A percentile compares a stretch with the other conserved stretches of the same genome.
Conservation (phyloP, 2,888 invertebrate genomes). For the Ormyrus nitidulus region DNA sequence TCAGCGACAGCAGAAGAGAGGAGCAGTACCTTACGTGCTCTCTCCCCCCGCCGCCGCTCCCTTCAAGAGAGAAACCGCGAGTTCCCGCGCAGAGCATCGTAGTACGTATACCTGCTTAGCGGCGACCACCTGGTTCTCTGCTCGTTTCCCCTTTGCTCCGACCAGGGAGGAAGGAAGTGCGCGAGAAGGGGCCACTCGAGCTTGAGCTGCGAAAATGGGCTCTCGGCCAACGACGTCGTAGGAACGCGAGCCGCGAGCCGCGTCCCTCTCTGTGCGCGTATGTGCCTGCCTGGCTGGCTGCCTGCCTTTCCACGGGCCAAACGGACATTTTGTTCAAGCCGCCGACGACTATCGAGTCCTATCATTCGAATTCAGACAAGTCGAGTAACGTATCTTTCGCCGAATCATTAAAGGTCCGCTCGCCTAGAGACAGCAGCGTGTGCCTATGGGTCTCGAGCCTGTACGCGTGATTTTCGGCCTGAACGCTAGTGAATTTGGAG, state of each 20-base stretch:
- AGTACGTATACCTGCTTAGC: background rate
- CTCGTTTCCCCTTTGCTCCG: background rate
- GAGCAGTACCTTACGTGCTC: background rate
- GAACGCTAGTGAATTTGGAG: too few relatives aligned
- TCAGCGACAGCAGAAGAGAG: conserved; percentile 45
- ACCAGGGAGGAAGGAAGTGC: background rate
- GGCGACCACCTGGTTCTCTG: background rate
- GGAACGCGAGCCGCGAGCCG: conserved; percentile 24
- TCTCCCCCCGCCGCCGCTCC: conserved; percentile 15
- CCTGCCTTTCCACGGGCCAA: background rate
- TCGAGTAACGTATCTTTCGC: too few relatives aligned
- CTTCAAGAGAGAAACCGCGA: background rate
- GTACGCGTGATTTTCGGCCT: too few relatives aligned
- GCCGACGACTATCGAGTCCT: background rate
- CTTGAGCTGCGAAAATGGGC: conserved; percentile 8
- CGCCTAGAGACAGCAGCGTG: background rate
- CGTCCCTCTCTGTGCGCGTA: background rate
- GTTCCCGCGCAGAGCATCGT: conserved; percentile 24
- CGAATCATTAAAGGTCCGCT: too few relatives aligned
- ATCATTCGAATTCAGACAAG: too few relatives aligned
- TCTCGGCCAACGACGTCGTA: conserved; percentile 37
- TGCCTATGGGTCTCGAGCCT: background rate
- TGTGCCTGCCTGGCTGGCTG: background rate
- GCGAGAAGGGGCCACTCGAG: background rate
- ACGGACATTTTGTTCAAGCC: background rate